Conservation (phyloP, 2,113 vertebrate species). For the Rattus norvegicus region GRCr8 NC_086037.1:50969501-50970000, state of each 20-base stretch:
- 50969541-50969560: background rate
- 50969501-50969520: background rate
- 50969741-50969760: background rate
- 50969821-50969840: background rate
- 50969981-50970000: too few relatives aligned
- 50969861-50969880: background rate
- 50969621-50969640: too few relatives aligned
- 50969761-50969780: background rate
- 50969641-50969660: background rate
- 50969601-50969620: background rate
- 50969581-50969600: background rate
- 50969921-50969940: too few relatives aligned
- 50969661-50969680: background rate
- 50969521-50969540: background rate
- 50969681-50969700: background rate
- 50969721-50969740: background rate
- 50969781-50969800: background rate
- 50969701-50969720: background rate
- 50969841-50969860: background rate
- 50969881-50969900: too few relatives aligned
- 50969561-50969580: background rate
- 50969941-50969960: too few relatives aligned
- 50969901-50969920: too few relatives aligned
- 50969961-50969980: too few relatives aligned
- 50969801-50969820: background rate